phyloP scores from a whole-genome alignment of 2,888 invertebrate genomes.

The Pollenia amentaria region DNA sequence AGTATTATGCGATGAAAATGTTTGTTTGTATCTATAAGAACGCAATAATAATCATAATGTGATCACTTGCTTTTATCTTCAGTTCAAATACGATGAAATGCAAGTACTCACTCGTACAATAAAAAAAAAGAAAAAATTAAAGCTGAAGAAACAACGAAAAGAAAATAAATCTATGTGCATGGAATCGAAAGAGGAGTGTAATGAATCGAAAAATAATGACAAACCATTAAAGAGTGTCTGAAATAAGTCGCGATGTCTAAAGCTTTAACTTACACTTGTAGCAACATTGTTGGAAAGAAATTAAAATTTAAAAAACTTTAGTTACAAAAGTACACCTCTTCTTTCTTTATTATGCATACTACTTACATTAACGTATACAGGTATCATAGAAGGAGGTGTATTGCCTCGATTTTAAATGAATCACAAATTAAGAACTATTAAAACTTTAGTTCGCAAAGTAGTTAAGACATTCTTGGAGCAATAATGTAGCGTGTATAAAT shows the following conservation, averaged over 20 bases:
- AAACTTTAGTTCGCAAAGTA: too few relatives aligned
- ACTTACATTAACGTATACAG: too few relatives aligned
- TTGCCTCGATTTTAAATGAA: too few relatives aligned
- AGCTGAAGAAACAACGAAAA: background rate
- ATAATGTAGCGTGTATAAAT: too few relatives aligned
- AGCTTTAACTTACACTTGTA: background rate
- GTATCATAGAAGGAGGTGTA: too few relatives aligned
- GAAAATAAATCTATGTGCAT: background rate
- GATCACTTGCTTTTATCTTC: constrained; percentile 63
- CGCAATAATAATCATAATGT: constrained; percentile 58
- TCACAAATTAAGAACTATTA: too few relatives aligned
- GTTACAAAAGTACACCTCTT: too few relatives aligned
- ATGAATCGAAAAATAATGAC: constrained; percentile 15
- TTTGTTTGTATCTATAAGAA: constrained; percentile 15
- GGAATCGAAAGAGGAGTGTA: background rate
- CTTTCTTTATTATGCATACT: too few relatives aligned
- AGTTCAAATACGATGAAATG: constrained; percentile 26
- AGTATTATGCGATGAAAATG: background rate
- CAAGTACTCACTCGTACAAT: constrained; percentile 11
- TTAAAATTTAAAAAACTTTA: too few relatives aligned
- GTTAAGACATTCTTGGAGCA: too few relatives aligned
- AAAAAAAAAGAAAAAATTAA: background rate
- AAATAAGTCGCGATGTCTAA: background rate
- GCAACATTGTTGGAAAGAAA: too few relatives aligned
- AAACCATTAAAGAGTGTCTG: background rate